phyloP scores from a whole-genome alignment of 1,140 invertebrate genomes.

The Helicoverpa zea region DNA sequence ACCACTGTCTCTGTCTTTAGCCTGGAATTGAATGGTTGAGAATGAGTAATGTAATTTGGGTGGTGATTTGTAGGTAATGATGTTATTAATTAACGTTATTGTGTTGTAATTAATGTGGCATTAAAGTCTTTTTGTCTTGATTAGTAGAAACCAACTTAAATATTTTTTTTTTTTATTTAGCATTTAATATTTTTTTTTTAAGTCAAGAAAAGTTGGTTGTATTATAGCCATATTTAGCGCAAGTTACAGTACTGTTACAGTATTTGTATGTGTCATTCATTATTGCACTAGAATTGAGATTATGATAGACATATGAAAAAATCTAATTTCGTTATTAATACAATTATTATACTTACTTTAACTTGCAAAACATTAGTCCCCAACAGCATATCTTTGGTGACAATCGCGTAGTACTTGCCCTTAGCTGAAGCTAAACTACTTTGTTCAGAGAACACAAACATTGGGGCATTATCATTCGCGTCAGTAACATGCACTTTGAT shows the following conservation, averaged over 20 bases:
- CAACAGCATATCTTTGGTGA: constrained; percentile 90
- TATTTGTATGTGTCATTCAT: too few species aligned
- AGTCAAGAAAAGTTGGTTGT: too few species aligned
- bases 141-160: too few species aligned
- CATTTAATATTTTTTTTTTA: too few species aligned
- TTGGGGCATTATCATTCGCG: constrained; percentile 95
- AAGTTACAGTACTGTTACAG: too few species aligned
- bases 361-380: constrained; percentile 92
- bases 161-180: too few species aligned
- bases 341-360: constrained; percentile 79
- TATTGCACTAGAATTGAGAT: too few species aligned
- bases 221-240: too few species aligned
- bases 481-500: constrained; percentile 94
- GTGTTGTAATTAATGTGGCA: neutral
- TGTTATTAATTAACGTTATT: neutral
- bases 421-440: constrained; percentile 76
- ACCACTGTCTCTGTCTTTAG: constrained; percentile 94
- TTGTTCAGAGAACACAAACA: constrained; percentile 91
- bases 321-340: neutral
- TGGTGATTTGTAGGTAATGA: neutral
- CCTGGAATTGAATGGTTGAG: constrained; percentile 80
- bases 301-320: neutral
- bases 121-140: too few species aligned
- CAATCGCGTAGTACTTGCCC: constrained; percentile 87
- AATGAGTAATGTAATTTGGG: neutral